Evolutionary conservation across 1,140 invertebrate genomes (phyloP).

Genomic region (Eriocheir sinensis): DNA sequence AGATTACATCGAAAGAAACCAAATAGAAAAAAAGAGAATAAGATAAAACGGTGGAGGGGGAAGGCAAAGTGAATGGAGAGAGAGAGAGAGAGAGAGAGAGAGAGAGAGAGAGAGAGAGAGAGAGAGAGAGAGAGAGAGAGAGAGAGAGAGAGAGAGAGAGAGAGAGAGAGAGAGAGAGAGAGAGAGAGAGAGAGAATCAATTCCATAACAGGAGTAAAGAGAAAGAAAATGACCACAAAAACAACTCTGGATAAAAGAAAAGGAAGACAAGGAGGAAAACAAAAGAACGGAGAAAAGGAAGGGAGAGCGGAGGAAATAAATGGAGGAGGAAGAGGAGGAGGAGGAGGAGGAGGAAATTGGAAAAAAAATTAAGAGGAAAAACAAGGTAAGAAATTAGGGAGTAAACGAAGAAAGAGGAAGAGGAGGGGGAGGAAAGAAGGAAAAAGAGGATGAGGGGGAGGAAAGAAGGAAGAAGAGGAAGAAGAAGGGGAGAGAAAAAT

Average conservation of each 20-base stretch:
- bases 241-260: background rate
- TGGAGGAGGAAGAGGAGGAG: background rate
- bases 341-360: background rate
- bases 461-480: background rate
- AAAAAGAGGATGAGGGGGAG: background rate
- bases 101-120: too few relatives aligned
- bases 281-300: background rate
- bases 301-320: too few relatives aligned
- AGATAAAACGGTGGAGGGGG: background rate
- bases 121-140: background rate
- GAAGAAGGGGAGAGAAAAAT: background rate
- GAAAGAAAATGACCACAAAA: background rate
- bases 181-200: conserved; percentile 48
- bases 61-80: background rate
- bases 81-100: background rate
- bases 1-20: background rate
- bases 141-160: conserved; percentile 3
- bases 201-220: background rate
- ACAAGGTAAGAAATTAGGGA: too few relatives aligned
- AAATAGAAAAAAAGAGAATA: background rate
- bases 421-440: background rate
- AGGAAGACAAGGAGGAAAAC: background rate
- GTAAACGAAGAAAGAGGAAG: background rate
- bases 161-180: conserved; percentile 21
- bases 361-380: background rate